Evolutionary conservation across 2,797 vertebrate species (phyloP), one percentile per base, ranked within the genome.

Genomic region (Chelmon rostratus): DNA sequence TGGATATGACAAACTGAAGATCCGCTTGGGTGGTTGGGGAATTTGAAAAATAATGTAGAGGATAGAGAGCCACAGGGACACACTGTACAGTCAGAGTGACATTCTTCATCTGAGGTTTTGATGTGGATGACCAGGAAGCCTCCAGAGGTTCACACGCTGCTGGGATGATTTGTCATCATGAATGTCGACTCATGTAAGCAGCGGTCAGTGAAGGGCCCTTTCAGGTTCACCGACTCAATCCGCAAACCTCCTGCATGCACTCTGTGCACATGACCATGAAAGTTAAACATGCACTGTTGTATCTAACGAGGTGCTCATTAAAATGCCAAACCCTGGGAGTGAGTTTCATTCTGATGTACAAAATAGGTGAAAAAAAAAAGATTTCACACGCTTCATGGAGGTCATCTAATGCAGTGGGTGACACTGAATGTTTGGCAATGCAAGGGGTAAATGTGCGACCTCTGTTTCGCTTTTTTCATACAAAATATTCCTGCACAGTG

Each of bases 281-380:
- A 84, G 83, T 80, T 85, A 85, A 83, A 81, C 63, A 79, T 81
- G 38, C 6, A 62, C 47, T 35, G 47, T 54, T 84, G 84, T 68
- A 82, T 84, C 49, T 62, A 21, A 61, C 58, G 76, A 65, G 71
- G 74, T 62, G 31, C 68, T 82, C 38, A 81, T 80, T 83, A 85
- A 74, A 77, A 73, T 73, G 38, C 38, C 58, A 67, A 63, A 69
- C 47, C 18, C 28, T 47, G 68, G 12, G 40, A 68, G 68, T 10
- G 68, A 79, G 59, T 58, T 82, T 52, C 73, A 56, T 79, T 79
- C 68, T 65, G 59, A 64, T 54, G 35, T 37, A 23, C 8, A 83
- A 74, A 67, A 70, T 13, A 28, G n/a, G 42, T 57, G 19, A n/a
- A 31, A 44, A 64, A 28, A 44, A 38, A 33, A 65, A 19, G 16